Evolutionary conservation across 2,113 vertebrate species (phyloP), one percentile per base, ranked within the genome.

Genomic region (cat (Felis catus)): DNA sequence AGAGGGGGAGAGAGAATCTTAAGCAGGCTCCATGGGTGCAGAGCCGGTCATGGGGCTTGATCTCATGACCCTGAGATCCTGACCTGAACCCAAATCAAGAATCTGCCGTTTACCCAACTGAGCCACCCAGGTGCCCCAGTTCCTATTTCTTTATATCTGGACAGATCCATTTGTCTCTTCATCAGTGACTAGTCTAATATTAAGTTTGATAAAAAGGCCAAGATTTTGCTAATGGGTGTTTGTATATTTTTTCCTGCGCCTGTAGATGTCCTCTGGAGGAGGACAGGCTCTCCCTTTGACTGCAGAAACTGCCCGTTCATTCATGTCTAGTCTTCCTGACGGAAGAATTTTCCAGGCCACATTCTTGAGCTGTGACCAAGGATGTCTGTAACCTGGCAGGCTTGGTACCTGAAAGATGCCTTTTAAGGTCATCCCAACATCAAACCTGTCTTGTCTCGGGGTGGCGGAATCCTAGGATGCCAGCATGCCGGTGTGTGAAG

Each of bases 321-420:
- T 76, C 74, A n/a, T 33, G 36, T 53, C 31, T 51, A 36, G 51
- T 85, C 58, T 71, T 95, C 70, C 66, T 51, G 41, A 21, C 55
- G 73, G 36, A 36, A 87, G 53, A 93, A 71, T 83, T 58, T 92
- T 91, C 61, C 68, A 95, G 91, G 19, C 15, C 87, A 95, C 55
- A 41, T 12, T 76, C 68, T 33, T 31, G 36, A 53, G 41, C 65
- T 68, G 2, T 73, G 51, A 39, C 36, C 39, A 85, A 85, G 68
- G 27, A 58, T 71, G 51, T 91, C 58, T 89, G 74, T 25, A 82
- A 83, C 79, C 41, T 27, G 48, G 45, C 31, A 68, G 84, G 63
- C 7, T 58, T 66, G 13, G 73, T 58, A 70, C 39, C 83, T 53
- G 71, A 86, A 79, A 68, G 39, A 63, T 71, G 39, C 76, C 41